Base-by-base conservation (phyloP, 2,888 invertebrate species). In the Rotaria macrura region DNA sequence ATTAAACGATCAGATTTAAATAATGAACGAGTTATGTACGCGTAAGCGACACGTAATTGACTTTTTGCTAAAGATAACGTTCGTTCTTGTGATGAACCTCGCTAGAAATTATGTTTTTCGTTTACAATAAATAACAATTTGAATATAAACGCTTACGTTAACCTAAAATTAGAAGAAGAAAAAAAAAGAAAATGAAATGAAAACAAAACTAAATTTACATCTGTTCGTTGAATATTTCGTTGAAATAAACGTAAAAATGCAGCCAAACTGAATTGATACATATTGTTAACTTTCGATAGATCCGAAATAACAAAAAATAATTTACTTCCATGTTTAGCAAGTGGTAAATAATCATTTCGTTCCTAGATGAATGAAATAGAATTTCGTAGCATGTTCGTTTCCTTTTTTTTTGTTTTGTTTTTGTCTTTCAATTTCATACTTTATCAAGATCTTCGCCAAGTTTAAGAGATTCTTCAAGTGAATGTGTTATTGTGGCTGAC, bases 1-100 rank as follows among this genome's bases (percentile, higher is more conserved):
- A 93, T 93, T 29, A 95, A 91, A 84, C 94, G 92, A 88, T 94
- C 94, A 12, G 92, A 92, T 90, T 94, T 94, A 88, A 94, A 94
- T 54, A 94, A 92, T 7, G 94, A 94, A 87, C 94, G 91, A 72
- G 84, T 84, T n/a, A 86, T 83, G 25, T 84, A 84, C 29, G 52
- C 40, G 25, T 85, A 86, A 14, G 85, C 85, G 29, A 85, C 52
- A 54, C 38, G 47, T 40, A 86, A 55, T 34, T 85, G 65, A 29
- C 54, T 85, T 49, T 86, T 84, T 9, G 79, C n/a, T 43, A 79
- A n/a, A 43, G 43, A 79, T 43, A n/a, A 79, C n/a, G n/a, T 43
- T 43, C 79, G 79, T n/a, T 79, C 79, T 20, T 79, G 43, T 43
- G 79, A n/a, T 79, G 79, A 40, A 43, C 43, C 43, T 79, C 14